A percentile compares a stretch with the other conserved stretches of the same genome.
These are phyloP conservation scores for Mimas tiliae DNA, from an alignment of 2,888 invertebrate genomes.

Conservation along the genomic window DNA sequence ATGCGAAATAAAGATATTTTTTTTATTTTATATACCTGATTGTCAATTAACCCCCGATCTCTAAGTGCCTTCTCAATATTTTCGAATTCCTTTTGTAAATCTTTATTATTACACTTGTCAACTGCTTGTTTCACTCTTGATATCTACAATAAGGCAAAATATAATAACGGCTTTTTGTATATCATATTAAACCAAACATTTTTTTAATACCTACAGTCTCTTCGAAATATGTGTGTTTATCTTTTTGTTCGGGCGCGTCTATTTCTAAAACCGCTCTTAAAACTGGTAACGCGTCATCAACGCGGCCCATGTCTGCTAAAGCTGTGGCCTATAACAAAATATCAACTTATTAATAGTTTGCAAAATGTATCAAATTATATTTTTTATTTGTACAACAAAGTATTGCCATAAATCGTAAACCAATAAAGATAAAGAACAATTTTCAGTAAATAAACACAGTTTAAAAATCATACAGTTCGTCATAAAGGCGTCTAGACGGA, in stretches of 20 bases:
- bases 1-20: too few species aligned
- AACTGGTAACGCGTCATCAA: conserved; percentile 87
- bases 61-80: conserved; percentile 81
- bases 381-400: neutral
- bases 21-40: conserved; percentile 54
- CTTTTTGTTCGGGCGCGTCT: conserved; percentile 76
- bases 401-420: too few species aligned
- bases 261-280: conserved; percentile 83
- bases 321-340: conserved; percentile 66
- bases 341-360: neutral
- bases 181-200: conserved; percentile 30
- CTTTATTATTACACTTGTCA: conserved; percentile 76
- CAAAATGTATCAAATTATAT: neutral
- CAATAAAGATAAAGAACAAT: too few species aligned
- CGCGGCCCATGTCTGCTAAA: conserved; percentile 84
- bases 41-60: conserved; percentile 80
- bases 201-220: conserved; percentile 82
- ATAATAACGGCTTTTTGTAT: neutral
- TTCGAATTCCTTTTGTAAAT: conserved; percentile 82
- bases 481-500: too few species aligned
- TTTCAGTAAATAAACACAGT: too few species aligned
- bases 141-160: conserved; percentile 64
- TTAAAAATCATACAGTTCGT: too few species aligned
- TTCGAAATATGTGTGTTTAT: conserved; percentile 85
- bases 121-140: conserved; percentile 76